phyloP scores from a whole-genome alignment of 2,888 invertebrate species.

The Volucella bombylans region DNA sequence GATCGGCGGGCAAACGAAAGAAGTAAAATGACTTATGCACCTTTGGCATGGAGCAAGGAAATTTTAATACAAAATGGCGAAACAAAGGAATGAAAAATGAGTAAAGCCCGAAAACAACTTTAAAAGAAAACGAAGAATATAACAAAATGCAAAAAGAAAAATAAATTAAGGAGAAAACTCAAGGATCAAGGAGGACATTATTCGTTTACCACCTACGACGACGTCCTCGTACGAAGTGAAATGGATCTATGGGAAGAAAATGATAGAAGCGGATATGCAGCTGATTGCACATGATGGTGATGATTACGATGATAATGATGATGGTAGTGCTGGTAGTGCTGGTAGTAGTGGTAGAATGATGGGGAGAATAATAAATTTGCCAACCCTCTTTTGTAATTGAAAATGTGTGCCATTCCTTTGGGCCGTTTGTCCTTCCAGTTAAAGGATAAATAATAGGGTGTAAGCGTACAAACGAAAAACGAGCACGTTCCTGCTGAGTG shows the following conservation, averaged over 20 bases:
- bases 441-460: constrained; percentile 79
- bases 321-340: background rate
- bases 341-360: too few relatives aligned
- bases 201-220: constrained; percentile 13
- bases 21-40: constrained; percentile 35
- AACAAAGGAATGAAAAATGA: constrained; percentile 57
- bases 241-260: background rate
- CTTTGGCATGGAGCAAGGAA: constrained; percentile 31
- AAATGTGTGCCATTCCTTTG: constrained; percentile 79
- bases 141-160: background rate
- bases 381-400: constrained; percentile 79
- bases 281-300: constrained; percentile 33
- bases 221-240: background rate
- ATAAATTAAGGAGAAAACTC: constrained; percentile 26
- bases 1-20: background rate
- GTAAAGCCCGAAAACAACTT: background rate
- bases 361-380: constrained; percentile 51
- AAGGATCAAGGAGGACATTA: constrained; percentile 1
- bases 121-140: background rate
- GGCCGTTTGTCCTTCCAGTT: constrained; percentile 73
- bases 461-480: constrained; percentile 16
- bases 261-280: constrained; percentile 36
- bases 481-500: constrained; percentile 17
- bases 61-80: constrained; percentile 28
- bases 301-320: constrained; percentile 9